phyloP scores from a whole-genome alignment of 2,888 invertebrate genomes.

The Hemistola chrysoprasaria region DNA sequence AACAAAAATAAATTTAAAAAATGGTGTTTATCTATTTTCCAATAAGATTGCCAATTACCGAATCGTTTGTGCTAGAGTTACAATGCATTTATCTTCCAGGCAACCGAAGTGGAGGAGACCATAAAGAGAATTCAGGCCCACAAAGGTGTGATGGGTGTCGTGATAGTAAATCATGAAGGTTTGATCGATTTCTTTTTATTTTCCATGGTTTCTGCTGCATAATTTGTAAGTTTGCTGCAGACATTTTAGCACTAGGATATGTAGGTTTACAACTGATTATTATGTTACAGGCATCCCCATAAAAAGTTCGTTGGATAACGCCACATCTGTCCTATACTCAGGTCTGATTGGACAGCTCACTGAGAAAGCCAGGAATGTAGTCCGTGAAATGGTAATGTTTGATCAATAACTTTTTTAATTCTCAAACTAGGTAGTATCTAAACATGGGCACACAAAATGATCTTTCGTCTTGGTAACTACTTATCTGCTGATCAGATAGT shows the following conservation, averaged over 20 bases:
- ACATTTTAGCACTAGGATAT: no score
- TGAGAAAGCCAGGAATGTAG: slow-evolving; percentile 95
- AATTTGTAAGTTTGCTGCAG: not conserved
- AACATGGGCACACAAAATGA: no score
- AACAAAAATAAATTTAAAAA: slow-evolving; percentile 3
- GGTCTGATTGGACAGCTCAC: slow-evolving; percentile 95
- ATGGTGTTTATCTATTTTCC: slow-evolving; percentile 10
- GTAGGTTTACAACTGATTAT: no score
- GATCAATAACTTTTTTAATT: slow-evolving; percentile 3
- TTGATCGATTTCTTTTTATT: slow-evolving; percentile 62
- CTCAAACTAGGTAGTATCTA: no score
- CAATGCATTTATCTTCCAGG: slow-evolving; percentile 60
- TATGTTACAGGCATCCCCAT: slow-evolving; percentile 88
- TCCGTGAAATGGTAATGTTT: slow-evolving; percentile 88
- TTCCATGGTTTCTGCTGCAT: no score
- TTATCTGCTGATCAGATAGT: no score
- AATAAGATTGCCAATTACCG: not conserved
- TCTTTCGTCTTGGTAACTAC: no score
- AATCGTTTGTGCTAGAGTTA: not conserved
- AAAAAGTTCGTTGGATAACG: slow-evolving; percentile 96
- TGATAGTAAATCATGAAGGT: slow-evolving; percentile 99
- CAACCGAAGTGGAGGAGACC: slow-evolving; percentile 97
- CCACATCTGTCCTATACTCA: slow-evolving; percentile 97
- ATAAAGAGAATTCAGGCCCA: slow-evolving; percentile 98
- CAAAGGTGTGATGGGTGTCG: slow-evolving; percentile 98